phyloP scores from a whole-genome alignment of 2,113 vertebrate genomes.

The Aspiorhynchus laticeps region DNA sequence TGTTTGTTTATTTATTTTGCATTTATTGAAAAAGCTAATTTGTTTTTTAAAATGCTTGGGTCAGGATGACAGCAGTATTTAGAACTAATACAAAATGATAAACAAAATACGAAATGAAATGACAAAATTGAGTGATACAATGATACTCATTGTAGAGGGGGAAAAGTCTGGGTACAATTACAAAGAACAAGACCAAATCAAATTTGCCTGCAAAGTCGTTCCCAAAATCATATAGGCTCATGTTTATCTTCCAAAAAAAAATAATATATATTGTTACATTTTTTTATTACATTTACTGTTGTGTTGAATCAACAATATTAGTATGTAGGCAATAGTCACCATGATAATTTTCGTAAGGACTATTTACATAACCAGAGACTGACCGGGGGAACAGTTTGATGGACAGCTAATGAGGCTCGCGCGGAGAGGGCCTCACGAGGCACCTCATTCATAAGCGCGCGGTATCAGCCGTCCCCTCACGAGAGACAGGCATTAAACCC shows the following conservation, averaged over 20 bases:
- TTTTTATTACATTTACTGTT: neutral
- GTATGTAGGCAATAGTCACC: neutral
- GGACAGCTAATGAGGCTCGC: slow-evolving; percentile 41
- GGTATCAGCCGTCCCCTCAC: neutral
- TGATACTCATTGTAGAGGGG: neutral
- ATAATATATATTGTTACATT: neutral
- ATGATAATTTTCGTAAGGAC: neutral
- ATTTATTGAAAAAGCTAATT: neutral
- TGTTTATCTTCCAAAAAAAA: too few species aligned
- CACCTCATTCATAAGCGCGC: slow-evolving; percentile 42
- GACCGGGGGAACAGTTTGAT: slow-evolving; percentile 15
- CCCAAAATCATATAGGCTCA: neutral
- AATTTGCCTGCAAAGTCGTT: neutral
- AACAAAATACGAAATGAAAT: neutral
- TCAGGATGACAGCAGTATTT: neutral
- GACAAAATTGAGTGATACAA: too few species aligned
- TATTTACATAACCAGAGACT: slow-evolving; percentile 45
- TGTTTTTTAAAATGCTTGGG: too few species aligned
- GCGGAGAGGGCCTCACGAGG: slow-evolving; percentile 31
- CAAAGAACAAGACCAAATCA: neutral
- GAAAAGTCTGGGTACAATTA: neutral
- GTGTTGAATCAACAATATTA: neutral
- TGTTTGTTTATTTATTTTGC: neutral
- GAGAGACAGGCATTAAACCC: slow-evolving; percentile 31
- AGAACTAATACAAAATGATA: neutral